Base-by-base conservation (phyloP, 2,797 vertebrate genomes). In the Alexandromys oeconomus region DNA sequence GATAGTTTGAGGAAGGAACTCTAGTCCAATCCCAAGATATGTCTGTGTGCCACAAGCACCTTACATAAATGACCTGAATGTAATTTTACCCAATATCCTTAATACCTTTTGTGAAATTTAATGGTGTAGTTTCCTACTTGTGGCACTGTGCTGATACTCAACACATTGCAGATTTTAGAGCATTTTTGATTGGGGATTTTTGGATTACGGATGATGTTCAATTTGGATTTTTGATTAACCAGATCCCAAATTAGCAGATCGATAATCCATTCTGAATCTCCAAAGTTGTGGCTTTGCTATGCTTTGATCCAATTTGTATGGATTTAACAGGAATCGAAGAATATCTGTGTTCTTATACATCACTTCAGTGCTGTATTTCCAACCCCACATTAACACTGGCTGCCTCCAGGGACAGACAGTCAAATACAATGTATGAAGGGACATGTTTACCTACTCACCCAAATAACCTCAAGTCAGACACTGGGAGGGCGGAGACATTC, bases 281-380 rank as follows among this genome's bases (percentile, higher is more conserved):
- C 89, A 80, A 92, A 89, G 34, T 40, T 87, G 3, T 37, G n/a
- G 29, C 51, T 51, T 74, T 34, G 12, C 17, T 92, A 23, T 63
- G 12, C 37, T 95, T 57, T 93, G 17, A 91, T 25, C 27, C 13
- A 71, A 29, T 21, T n/a, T 43, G 5, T 57, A 34, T 84, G 51
- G 6, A 69, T 82, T 79, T 85, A 91, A 71, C 34, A 84, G 76
- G 51, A 71, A 78, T 54, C 8, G 65, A 48, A 48, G 54, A 77
- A 90, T 96, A 87, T 93, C 84, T 43, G 14, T 79, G 57, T 92
- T 89, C 37, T 89, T 46, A 87, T 27, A 61, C 37, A 46, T 86
- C 31, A 37, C 34, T 93, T 88, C 34, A 96, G 29, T 48, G 15
- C 80, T 81, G 78, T 59, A 23, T 61, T 93, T 92, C 46, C 67